Percentiles rank a stretch among this genome's conserved stretches.
Conservation (phyloP, 2,888 invertebrate genomes). For the Ochlodes sylvanus region DNA sequence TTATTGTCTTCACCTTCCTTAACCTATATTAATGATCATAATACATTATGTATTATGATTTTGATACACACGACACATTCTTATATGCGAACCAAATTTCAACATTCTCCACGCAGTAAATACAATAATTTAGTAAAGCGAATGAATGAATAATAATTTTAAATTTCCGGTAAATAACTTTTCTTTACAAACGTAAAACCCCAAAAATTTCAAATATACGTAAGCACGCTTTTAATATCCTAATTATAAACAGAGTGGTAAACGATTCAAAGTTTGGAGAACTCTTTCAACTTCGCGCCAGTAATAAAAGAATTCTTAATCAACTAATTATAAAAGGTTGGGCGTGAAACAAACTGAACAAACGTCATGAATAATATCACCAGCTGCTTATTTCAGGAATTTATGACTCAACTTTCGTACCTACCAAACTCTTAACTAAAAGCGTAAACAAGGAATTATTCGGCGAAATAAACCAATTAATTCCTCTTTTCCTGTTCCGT, state of each 20-base stretch:
- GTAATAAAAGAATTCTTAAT: slow-evolving; percentile 64
- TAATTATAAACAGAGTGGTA: slow-evolving; percentile 12
- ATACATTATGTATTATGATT: too few species aligned
- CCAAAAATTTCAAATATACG: not conserved
- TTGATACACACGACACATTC: too few species aligned
- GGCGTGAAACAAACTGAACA: slow-evolving; percentile 75
- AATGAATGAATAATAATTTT: too few species aligned
- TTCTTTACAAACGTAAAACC: too few species aligned
- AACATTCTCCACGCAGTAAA: too few species aligned
- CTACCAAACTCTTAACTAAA: slow-evolving; percentile 73
- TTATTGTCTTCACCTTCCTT: too few species aligned
- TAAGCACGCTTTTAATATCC: slow-evolving; percentile 40
- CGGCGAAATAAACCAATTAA: slow-evolving; percentile 67
- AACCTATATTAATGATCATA: too few species aligned
- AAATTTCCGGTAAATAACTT: too few species aligned
- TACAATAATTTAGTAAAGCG: too few species aligned
- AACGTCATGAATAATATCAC: slow-evolving; percentile 78
- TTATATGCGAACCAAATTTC: too few species aligned
- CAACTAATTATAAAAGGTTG: slow-evolving; percentile 71
- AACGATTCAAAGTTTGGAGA: slow-evolving; percentile 24
- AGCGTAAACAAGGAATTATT: slow-evolving; percentile 74
- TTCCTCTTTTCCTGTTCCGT: slow-evolving; percentile 48
- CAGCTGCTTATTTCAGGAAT: slow-evolving; percentile 77
- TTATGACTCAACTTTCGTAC: slow-evolving; percentile 73
- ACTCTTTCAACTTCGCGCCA: slow-evolving; percentile 43